These are phyloP conservation scores for Steatocranus sp. DNA, from an alignment of 2,797 vertebrate genomes.

Conservation along the genomic window DNA sequence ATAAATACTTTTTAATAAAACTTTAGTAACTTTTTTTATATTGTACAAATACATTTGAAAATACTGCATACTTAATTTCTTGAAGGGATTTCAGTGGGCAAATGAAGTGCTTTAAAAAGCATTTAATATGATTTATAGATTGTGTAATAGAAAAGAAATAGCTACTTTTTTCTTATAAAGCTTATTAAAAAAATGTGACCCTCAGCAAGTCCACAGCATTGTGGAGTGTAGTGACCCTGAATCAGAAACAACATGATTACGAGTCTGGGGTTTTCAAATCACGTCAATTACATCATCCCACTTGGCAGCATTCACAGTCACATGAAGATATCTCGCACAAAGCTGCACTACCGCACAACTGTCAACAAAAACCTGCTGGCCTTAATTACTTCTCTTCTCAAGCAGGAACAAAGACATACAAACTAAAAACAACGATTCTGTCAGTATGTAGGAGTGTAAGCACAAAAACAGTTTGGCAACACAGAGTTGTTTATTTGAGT, in stretches of 20 bases:
- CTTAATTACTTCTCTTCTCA: not conserved
- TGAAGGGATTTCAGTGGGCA: not conserved
- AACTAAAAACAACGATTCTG: not conserved
- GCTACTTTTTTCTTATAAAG: not conserved
- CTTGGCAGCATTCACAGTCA: not conserved
- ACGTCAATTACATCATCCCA: not conserved
- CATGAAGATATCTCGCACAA: not conserved
- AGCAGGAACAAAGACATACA: not conserved
- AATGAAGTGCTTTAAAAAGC: not conserved
- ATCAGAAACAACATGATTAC: not conserved
- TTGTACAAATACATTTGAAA: not conserved
- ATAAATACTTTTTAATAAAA: not conserved
- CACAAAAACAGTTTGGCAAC: not conserved
- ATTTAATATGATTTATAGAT: not conserved
- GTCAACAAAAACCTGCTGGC: not conserved
- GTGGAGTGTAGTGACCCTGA: not conserved
- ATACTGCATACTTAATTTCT: not conserved
- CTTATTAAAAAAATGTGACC: not conserved
- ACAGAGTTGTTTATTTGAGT: not conserved
- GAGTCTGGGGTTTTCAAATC: not conserved
- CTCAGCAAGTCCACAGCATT: not conserved
- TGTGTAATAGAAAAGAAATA: not conserved
- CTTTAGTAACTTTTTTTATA: not conserved
- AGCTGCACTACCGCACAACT: not conserved
- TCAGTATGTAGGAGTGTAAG: not conserved